Base-by-base conservation (phyloP, 2,888 invertebrate genomes). In the Dyspetes luteomarginatus region DNA sequence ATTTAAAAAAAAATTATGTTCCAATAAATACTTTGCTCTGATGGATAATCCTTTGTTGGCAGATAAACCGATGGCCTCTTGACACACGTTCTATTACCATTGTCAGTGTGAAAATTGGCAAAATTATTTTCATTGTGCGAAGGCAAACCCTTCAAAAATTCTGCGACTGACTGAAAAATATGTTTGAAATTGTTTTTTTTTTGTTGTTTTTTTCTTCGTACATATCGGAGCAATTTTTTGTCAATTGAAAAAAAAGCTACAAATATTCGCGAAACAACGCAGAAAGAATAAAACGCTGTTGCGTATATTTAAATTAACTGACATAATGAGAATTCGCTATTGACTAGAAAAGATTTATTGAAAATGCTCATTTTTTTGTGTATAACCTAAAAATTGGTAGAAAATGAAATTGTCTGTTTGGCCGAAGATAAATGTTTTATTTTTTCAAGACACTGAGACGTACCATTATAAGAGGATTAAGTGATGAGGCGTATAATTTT, bases 51-150 rank as follows among this genome's bases (percentile, higher is more conserved):
- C 92, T 97, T 97, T 50, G 98, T 98, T 56, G 97, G 97, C 84
- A 98, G 94, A 92, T 98, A 98, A 76, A 98, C 97, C 22, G 98
- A 96, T 58, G 98, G 97, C 89, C 97, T 94, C 92, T 97, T 97
- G 36, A 96, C 95, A 87, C 96, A 95, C 73, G 96, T 96, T 90
- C 97, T 94, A 86, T 95, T 96, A 43, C 96, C 96, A 90, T 95
- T 95, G 89, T 98, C 98, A 71, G 96, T 96, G 92, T 98, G 97
- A 91, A 97, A 97, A 90, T 97, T 94, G 41, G 98, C 96, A 91
- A 98, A 98, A 91, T 98, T 98, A 86, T 95, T 96, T 89, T 97
- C 96, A 93, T 98, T 96, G 91, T 97, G 97, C 17, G 97, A 97
- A 81, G 98, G 98, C 83, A 98, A 93, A 84, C 97, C 98, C 92